A percentile compares a stretch with the other conserved stretches of the same genome.
These are phyloP conservation scores for Melipona bicolor DNA, from an alignment of 2,888 invertebrate species.

Conservation along the genomic window DNA sequence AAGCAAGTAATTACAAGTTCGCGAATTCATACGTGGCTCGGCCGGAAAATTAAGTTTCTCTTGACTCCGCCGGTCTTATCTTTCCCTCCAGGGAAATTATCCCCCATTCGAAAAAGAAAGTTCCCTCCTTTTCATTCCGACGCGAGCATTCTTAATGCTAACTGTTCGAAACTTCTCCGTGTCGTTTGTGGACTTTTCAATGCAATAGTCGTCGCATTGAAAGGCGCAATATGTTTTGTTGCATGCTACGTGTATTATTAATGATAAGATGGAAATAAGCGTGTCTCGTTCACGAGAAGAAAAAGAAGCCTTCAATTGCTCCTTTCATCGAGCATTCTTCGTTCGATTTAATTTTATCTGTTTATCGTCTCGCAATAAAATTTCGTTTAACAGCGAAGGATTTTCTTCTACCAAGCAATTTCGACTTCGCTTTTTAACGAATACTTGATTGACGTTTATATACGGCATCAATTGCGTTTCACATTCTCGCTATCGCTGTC, in stretches of 20 bases:
- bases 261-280: too few species aligned
- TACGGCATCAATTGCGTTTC: neutral
- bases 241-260: too few species aligned
- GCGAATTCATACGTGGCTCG: constrained; percentile 23
- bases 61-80: constrained; percentile 11
- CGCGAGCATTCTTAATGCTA: constrained; percentile 29
- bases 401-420: neutral
- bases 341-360: neutral
- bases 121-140: constrained; percentile 32
- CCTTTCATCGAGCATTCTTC: too few species aligned
- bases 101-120: constrained; percentile 30
- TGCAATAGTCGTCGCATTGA: neutral
- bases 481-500: neutral
- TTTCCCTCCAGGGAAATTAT: constrained; percentile 61
- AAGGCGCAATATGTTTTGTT: too few species aligned
- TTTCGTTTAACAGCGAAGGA: neutral
- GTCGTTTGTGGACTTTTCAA: neutral
- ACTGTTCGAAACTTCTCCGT: constrained; percentile 8
- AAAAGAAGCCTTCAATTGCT: neutral
- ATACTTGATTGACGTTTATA: neutral
- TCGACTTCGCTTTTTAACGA: too few species aligned
- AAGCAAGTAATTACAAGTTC: constrained; percentile 42
- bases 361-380: neutral
- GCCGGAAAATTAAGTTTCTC: constrained; percentile 42
- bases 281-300: too few species aligned